Evolutionary conservation across 2,888 invertebrate species (phyloP), one percentile per base, ranked within the genome.

Genomic region (Petrolisthes cinctipes): DNA sequence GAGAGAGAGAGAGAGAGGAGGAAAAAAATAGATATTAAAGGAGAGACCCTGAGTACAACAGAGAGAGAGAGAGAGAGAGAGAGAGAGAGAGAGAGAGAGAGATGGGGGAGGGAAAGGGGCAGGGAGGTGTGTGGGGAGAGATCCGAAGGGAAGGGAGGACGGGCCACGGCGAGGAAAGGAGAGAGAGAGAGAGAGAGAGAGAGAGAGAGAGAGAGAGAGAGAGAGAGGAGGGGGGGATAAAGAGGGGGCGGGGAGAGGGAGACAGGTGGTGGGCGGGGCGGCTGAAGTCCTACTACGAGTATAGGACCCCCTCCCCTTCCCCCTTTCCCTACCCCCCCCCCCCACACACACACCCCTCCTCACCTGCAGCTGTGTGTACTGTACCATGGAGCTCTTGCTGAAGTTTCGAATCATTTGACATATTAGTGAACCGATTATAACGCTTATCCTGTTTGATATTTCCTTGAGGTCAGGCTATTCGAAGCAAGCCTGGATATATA

Each of bases 161-260:
- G 73, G n/a, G 73, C 7, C 11, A 73, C 11, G n/a, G 73, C 7
- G 73, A 73, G 20, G 14, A 14, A 61, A 14, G 14, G 61, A 61
- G 61, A 61, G 61, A 61, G 61, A 61, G 61, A 61, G 61, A 61
- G 61, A 61, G 61, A 61, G 61, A 61, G 61, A 61, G 61, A 61
- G 61, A 61, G 61, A 61, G 61, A 61, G 61, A 61, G 61, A 61
- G 61, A 61, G 61, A 61, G 61, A 61, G 61, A 61, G 61, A 61
- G 61, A 61, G 7, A 9, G 61, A 9, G 6, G 61, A 61, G n/a
- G 61, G 61, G 9, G 17, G 61, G 61, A 11, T 61, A 61, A 61
- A 17, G 61, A 11, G 61, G 17, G 4, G 17, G 61, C 17, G 17
- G 61, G 61, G 61, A 17, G 61, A 61, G 61, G 17, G 61, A 61